A percentile compares a stretch with the other conserved stretches of the same genome.
Evolutionary conservation across 1,140 invertebrate species (phyloP).

Genomic region (Ladona fulva): DNA sequence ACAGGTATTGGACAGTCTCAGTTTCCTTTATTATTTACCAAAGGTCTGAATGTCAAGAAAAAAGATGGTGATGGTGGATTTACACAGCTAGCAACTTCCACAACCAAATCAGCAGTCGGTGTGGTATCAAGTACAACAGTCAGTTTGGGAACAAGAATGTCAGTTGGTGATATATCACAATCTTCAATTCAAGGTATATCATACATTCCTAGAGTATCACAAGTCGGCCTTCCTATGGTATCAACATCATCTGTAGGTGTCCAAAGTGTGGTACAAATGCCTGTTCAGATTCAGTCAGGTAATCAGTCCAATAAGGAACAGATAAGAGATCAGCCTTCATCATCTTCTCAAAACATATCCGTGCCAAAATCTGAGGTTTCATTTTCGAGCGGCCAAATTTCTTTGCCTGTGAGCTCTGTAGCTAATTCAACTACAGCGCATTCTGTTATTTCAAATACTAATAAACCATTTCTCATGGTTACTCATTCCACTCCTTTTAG

Average conservation of each 20-base stretch:
- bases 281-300: neutral
- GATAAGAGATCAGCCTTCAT: neutral
- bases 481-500: neutral
- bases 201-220: slow-evolving; percentile 9
- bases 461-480: too few relatives aligned
- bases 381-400: neutral
- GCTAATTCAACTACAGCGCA: neutral
- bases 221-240: neutral
- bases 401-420: neutral
- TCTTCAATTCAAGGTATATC: neutral
- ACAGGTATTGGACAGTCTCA: neutral
- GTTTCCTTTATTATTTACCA: neutral
- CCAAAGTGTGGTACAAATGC: neutral
- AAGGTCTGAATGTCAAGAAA: neutral
- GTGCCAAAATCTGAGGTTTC: neutral
- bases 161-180: neutral
- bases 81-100: neutral
- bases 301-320: neutral
- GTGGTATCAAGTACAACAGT: slow-evolving; percentile 11
- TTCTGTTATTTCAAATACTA: neutral
- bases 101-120: neutral
- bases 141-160: slow-evolving; percentile 10
- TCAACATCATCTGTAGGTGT: neutral
- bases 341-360: neutral
- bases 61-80: neutral